Conservation (phyloP, 2,888 invertebrate species). For the Nemurella pictetii region DNA sequence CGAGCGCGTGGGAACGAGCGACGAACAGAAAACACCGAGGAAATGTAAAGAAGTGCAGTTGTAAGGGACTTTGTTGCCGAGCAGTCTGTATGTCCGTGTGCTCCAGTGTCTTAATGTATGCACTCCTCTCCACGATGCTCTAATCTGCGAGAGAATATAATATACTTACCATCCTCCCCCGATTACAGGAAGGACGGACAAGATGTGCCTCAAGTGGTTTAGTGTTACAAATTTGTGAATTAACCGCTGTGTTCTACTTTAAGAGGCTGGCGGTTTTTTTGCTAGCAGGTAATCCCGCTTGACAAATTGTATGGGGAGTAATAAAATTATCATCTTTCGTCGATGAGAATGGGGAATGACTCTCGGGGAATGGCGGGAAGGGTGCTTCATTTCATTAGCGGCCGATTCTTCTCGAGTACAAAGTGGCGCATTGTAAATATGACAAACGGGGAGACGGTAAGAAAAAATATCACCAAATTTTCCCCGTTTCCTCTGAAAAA, state of each 20-base stretch:
- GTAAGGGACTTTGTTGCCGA: neutral
- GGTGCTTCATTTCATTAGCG: neutral
- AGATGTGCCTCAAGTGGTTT: neutral
- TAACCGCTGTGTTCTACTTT: neutral
- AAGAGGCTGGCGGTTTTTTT: neutral
- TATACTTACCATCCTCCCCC: neutral
- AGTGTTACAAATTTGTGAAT: neutral
- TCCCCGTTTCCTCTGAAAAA: neutral
- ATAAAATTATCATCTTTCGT: neutral
- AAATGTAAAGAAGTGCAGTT: neutral
- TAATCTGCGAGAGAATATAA: neutral
- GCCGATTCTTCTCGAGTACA: neutral
- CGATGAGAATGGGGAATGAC: neutral
- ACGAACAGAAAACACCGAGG: neutral
- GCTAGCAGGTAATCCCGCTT: neutral
- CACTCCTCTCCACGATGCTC: neutral
- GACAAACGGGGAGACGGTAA: neutral
- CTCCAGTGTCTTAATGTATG: neutral
- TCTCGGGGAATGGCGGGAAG: neutral
- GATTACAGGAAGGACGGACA: neutral
- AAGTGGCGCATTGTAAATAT: neutral
- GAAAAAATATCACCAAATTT: neutral
- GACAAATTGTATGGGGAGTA: neutral
- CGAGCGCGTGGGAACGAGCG: neutral
- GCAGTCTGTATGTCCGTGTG: neutral